These are phyloP conservation scores for Liopterus haemorrhoidalis DNA, from an alignment of 2,888 invertebrate species.

Conservation along the genomic window DNA sequence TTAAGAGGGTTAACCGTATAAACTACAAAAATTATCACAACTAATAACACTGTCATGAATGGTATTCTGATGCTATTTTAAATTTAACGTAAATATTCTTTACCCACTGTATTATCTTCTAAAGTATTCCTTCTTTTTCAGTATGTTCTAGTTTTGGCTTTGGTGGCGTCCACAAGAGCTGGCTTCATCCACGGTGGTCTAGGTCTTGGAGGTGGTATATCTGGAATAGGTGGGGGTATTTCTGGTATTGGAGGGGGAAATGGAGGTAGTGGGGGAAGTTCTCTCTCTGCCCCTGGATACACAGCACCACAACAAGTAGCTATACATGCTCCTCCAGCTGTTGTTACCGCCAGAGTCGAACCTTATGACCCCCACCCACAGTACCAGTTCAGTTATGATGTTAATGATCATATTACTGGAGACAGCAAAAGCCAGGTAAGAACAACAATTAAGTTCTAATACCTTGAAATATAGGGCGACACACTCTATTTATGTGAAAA, in stretches of 20 bases:
- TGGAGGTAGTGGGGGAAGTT: conserved; percentile 20
- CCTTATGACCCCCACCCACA: conserved; percentile 43
- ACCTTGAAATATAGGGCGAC: no score
- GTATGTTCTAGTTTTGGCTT: conserved; percentile 25
- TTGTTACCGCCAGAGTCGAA: conserved; percentile 35
- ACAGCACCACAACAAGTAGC: conserved; percentile 19
- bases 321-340: conserved; percentile 15
- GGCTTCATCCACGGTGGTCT: conserved; percentile 25
- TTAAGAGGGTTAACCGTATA: no score
- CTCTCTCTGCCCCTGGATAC: conserved; percentile 17
- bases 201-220: no score
- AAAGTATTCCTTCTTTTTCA: conserved; percentile 23
- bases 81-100: no score
- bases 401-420: conserved; percentile 42
- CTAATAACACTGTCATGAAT: no score
- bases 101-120: no score
- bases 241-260: no score
- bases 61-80: no score
- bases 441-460: no score
- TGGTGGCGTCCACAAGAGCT: conserved; percentile 23
- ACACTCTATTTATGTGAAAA: no score
- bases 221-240: conserved; percentile 23
- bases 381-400: conserved; percentile 42
- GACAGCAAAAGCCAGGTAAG: conserved; percentile 41
- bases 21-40: no score